Evolutionary conservation across 1,140 invertebrate genomes (phyloP).

Genomic region (Cyclina sinensis): DNA sequence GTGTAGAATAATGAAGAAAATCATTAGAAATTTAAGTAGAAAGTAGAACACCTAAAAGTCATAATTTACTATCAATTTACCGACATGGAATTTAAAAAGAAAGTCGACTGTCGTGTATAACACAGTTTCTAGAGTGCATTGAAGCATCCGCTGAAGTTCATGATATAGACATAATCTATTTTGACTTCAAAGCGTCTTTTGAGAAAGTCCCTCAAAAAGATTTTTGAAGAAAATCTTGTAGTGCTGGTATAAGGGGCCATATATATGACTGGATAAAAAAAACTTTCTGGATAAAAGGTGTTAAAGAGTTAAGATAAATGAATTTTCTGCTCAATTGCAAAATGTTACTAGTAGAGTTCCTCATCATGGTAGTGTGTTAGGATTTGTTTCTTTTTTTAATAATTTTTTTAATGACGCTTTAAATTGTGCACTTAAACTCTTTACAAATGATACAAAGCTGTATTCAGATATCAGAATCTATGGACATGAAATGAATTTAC

Average conservation of each 20-base stretch:
- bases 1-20: slow-evolving; percentile 12
- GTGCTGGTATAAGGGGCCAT: not conserved
- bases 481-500: slow-evolving; percentile 11
- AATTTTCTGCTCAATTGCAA: slow-evolving; percentile 21
- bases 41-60: not conserved
- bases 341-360: slow-evolving; percentile 67
- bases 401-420: slow-evolving; percentile 72
- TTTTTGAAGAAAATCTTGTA: not conserved
- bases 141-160: not conserved
- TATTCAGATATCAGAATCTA: slow-evolving; percentile 1
- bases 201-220: slow-evolving; percentile 11
- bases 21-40: not conserved
- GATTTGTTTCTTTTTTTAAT: slow-evolving; percentile 67
- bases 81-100: slow-evolving; percentile 10
- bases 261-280: slow-evolving; percentile 61
- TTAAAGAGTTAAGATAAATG: slow-evolving; percentile 64
- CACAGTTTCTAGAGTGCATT: not conserved
- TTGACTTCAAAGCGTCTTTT: slow-evolving; percentile 1
- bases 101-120: no score
- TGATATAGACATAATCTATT: not conserved
- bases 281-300: slow-evolving; percentile 54
- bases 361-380: slow-evolving; percentile 72
- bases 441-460: slow-evolving; percentile 66
- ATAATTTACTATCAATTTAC: not conserved
- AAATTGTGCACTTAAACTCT: slow-evolving; percentile 1